Conservation (phyloP, 2,113 vertebrate genomes). For the Isurus oxyrinchus region DNA sequence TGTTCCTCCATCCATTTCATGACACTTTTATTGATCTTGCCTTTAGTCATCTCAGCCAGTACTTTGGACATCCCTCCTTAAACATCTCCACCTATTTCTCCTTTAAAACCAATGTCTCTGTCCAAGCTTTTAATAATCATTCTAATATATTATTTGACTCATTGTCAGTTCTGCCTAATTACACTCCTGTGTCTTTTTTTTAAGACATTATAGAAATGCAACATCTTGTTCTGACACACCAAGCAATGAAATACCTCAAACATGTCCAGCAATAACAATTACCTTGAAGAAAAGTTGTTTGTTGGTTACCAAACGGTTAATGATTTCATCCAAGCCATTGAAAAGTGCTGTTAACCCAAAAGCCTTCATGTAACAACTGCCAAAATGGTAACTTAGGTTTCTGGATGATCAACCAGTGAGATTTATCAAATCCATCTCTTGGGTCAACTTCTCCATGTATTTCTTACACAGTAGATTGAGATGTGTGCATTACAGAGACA, state of each 20-base stretch:
- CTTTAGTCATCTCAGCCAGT: too few species aligned
- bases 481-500: constrained; percentile 55
- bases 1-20: too few species aligned
- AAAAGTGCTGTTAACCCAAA: background rate
- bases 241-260: background rate
- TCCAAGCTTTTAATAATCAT: background rate
- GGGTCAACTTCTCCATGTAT: constrained; percentile 45
- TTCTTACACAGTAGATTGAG: constrained; percentile 55
- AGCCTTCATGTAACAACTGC: background rate
- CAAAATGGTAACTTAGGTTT: background rate
- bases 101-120: background rate
- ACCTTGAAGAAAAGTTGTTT: background rate
- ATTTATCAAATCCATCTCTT: constrained; percentile 38
- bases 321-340: background rate
- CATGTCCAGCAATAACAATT: background rate
- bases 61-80: background rate
- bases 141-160: background rate
- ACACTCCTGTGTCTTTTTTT: background rate
- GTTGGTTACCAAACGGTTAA: background rate
- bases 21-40: too few species aligned
- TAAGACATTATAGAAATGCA: background rate
- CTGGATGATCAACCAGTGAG: too few species aligned
- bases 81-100: background rate
- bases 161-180: background rate
- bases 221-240: background rate